Evolutionary conservation across 2,888 invertebrate species (phyloP).

Genomic region (Philhelius pedissequus): DNA sequence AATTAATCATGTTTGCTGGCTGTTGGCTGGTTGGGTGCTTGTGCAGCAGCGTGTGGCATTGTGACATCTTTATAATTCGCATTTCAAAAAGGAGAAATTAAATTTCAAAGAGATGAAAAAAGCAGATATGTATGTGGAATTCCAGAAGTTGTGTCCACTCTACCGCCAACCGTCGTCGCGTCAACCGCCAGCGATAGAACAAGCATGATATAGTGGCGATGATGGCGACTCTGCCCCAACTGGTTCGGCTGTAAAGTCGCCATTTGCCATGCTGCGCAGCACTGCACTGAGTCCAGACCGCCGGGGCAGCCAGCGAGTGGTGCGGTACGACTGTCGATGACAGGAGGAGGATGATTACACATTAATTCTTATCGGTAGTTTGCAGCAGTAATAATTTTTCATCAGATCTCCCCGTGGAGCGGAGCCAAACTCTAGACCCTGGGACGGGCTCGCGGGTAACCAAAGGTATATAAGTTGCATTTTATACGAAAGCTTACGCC

Average conservation of each 20-base stretch:
- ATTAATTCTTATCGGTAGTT: constrained; percentile 68
- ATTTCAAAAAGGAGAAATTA: constrained; percentile 40
- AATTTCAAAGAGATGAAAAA: constrained; percentile 28
- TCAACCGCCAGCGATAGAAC: not conserved
- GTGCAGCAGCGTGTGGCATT: constrained; percentile 34
- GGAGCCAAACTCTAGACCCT: not conserved
- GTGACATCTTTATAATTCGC: constrained; percentile 67
- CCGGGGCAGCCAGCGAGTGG: not conserved
- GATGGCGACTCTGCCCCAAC: constrained; percentile 2
- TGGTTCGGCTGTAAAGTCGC: constrained; percentile 35
- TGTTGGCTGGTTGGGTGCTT: not conserved
- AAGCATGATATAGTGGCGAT: not conserved
- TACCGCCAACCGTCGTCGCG: too few relatives aligned
- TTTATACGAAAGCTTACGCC: constrained; percentile 61
- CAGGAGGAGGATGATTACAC: constrained; percentile 68
- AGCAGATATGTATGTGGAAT: constrained; percentile 53
- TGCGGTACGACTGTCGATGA: constrained; percentile 57
- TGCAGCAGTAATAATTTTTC: constrained; percentile 66
- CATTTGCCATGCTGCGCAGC: not conserved
- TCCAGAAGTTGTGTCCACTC: constrained; percentile 61
- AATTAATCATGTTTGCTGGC: constrained; percentile 51
- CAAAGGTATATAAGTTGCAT: not conserved
- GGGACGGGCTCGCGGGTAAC: not conserved
- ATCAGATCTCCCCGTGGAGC: constrained; percentile 58
- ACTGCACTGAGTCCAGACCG: too few relatives aligned